phyloP scores from a whole-genome alignment of 2,113 vertebrate genomes.

The Brachyhypopomus occidentalis region DNA sequence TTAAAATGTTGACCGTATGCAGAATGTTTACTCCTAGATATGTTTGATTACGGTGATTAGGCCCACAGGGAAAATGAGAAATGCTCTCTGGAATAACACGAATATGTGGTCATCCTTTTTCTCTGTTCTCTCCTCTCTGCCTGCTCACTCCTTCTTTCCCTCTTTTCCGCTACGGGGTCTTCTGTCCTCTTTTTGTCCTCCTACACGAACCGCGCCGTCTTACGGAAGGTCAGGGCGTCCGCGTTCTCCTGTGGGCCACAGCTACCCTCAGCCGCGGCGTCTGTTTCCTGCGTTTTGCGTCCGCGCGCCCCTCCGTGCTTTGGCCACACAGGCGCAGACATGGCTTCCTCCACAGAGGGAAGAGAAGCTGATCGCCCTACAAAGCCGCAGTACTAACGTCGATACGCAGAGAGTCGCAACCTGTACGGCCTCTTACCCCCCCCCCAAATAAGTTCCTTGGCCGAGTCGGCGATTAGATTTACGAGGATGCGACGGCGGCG shows the following conservation, averaged over 20 bases:
- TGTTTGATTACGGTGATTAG: not conserved
- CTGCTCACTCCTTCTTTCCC: not conserved
- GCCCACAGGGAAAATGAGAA: not conserved
- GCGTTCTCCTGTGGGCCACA: conserved; percentile 9
- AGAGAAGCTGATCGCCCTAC: not conserved
- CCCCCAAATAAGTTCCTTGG: too few relatives aligned
- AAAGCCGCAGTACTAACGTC: not conserved
- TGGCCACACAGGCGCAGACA: not conserved
- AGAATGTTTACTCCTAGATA: not conserved
- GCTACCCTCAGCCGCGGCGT: conserved; percentile 9
- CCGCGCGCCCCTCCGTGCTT: conserved; percentile 12
- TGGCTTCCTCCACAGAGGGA: not conserved
- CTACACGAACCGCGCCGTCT: not conserved
- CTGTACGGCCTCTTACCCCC: too few relatives aligned
- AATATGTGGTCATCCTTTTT: not conserved
- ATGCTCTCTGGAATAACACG: not conserved
- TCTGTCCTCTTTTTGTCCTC: not conserved
- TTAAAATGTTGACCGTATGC: conserved; percentile 6
- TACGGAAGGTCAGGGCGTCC: not conserved
- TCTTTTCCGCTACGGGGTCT: not conserved
- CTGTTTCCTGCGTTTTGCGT: conserved; percentile 17
- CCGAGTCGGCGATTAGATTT: too few relatives aligned
- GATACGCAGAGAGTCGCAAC: not conserved
- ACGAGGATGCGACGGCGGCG: too few relatives aligned
- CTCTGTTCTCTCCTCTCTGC: not conserved